Conservation (phyloP, 1,140 invertebrate species). For the Aphis gossypii region DNA sequence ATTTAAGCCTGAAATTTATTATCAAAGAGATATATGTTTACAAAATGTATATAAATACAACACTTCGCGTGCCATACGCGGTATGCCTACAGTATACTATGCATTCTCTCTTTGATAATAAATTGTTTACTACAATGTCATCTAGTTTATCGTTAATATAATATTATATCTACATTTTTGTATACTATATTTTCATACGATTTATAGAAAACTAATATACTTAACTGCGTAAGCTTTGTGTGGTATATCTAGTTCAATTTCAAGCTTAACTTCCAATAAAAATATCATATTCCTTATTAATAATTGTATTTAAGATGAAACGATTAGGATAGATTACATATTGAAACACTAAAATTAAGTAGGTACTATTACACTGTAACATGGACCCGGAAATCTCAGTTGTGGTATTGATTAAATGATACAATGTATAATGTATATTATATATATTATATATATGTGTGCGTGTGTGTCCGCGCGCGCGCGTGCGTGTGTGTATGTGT, state of each 20-base stretch:
- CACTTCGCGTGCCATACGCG: neutral
- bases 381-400: neutral
- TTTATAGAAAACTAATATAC: neutral
- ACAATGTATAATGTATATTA: neutral
- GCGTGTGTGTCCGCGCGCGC: too few species aligned
- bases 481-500: too few species aligned
- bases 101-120: neutral
- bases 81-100: neutral
- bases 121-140: neutral
- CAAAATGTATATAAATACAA: neutral
- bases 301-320: neutral
- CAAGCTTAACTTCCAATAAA: neutral
- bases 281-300: neutral
- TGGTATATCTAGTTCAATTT: neutral
- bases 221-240: neutral
- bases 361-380: neutral
- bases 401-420: neutral
- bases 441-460: neutral
- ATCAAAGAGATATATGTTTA: neutral
- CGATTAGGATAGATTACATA: neutral
- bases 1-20: neutral
- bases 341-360: neutral
- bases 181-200: neutral
- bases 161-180: neutral
- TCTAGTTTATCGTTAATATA: neutral